Evolutionary conservation across 2,888 invertebrate genomes (phyloP).

Genomic region (Athalia rosae): DNA sequence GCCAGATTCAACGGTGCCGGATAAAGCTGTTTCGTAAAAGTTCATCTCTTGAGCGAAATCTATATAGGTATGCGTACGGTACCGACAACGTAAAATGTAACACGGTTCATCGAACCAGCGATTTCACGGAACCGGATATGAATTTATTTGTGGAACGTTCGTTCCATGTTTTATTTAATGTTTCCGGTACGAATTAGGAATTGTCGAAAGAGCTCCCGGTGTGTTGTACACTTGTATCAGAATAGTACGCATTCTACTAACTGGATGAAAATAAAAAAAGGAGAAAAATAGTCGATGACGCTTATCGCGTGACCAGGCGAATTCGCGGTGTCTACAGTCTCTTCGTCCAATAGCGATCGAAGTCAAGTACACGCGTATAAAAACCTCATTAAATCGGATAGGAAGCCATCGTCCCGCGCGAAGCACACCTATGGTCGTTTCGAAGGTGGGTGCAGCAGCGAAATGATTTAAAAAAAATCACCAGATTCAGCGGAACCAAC

Average conservation of each 20-base stretch:
- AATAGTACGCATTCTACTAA: not conserved
- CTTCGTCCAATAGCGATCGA: too few relatives aligned
- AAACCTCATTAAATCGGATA: too few relatives aligned
- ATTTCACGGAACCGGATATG: constrained; percentile 35
- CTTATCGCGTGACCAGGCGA: too few relatives aligned
- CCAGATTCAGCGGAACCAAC: not conserved
- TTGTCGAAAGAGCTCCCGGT: not conserved
- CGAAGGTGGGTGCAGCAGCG: not conserved
- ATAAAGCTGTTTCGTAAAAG: too few relatives aligned
- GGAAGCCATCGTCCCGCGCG: not conserved
- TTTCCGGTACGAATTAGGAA: constrained; percentile 41
- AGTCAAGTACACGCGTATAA: too few relatives aligned
- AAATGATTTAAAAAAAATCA: not conserved
- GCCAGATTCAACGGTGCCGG: too few relatives aligned
- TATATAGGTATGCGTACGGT: not conserved
- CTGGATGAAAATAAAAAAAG: not conserved
- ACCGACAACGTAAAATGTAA: not conserved
- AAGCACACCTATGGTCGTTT: not conserved
- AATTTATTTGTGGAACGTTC: constrained; percentile 28
- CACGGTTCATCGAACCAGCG: constrained; percentile 27
- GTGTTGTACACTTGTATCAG: not conserved
- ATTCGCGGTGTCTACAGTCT: too few relatives aligned
- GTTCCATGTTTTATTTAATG: constrained; percentile 2
- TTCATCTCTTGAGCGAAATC: not conserved
- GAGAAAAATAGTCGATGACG: not conserved